These are phyloP conservation scores for Cryptoleucopteryx plumbea DNA, from an alignment of 2,113 vertebrate genomes.

Conservation along the genomic window DNA sequence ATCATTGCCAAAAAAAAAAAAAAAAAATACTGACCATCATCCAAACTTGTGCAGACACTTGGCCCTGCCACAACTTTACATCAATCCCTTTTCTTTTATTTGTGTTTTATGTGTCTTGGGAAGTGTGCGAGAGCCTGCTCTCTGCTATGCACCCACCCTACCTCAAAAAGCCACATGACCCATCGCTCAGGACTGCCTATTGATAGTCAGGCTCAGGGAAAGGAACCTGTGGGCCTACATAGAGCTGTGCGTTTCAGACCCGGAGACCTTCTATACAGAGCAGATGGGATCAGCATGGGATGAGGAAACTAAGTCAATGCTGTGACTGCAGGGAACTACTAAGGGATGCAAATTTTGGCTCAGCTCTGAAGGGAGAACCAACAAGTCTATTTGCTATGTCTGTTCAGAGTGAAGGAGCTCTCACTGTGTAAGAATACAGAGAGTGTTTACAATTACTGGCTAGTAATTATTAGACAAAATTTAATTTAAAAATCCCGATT, in stretches of 20 bases:
- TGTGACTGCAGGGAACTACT: neutral
- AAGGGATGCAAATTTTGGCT: neutral
- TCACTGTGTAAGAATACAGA: neutral
- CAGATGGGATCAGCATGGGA: neutral
- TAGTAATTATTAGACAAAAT: neutral
- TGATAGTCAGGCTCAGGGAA: neutral
- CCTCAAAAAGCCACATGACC: neutral
- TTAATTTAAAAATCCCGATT: neutral
- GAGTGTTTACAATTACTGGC: neutral
- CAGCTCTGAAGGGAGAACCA: neutral
- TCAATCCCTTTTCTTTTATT: neutral
- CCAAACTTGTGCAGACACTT: neutral
- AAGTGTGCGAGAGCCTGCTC: neutral
- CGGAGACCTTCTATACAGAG: neutral
- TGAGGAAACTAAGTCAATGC: neutral
- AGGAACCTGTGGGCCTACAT: fast-evolving
- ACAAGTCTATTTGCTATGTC: fast-evolving
- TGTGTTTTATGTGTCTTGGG: neutral
- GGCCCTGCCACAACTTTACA: neutral
- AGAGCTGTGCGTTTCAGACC: neutral
- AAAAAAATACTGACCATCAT: neutral
- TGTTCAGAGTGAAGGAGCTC: neutral
- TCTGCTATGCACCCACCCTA: neutral
- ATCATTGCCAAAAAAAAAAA: neutral
- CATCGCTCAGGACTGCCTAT: fast-evolving